A percentile compares a stretch with the other conserved stretches of the same genome.
phyloP scores from a whole-genome alignment of 2,888 invertebrate species.

The Drosophila longiperda region DNA sequence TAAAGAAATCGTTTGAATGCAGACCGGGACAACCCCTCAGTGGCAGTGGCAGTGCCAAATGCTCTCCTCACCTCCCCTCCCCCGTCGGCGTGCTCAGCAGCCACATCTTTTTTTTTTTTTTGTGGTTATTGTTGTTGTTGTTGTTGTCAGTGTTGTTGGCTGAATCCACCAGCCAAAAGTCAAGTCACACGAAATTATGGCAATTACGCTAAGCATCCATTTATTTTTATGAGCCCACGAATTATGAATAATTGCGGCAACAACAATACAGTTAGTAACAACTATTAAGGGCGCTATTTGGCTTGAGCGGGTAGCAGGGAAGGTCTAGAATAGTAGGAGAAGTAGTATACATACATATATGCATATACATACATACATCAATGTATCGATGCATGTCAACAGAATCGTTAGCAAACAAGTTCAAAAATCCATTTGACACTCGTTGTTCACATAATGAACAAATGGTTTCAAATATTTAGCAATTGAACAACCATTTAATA shows the following conservation, averaged over 20 bases:
- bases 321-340: neutral
- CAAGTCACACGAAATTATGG: slow-evolving; percentile 78
- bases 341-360: neutral
- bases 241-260: slow-evolving; percentile 74
- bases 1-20: slow-evolving; percentile 49
- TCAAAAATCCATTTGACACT: slow-evolving; percentile 70
- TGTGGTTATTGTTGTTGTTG: slow-evolving; percentile 9
- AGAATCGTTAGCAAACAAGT: slow-evolving; percentile 58
- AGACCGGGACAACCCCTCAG: slow-evolving; percentile 42
- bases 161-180: slow-evolving; percentile 46
- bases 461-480: neutral
- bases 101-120: neutral
- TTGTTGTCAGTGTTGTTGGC: slow-evolving; percentile 16
- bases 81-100: neutral
- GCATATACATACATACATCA: neutral
- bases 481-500: slow-evolving; percentile 21
- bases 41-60: neutral
- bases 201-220: slow-evolving; percentile 79
- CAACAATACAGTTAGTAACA: slow-evolving; percentile 30
- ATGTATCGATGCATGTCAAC: slow-evolving; percentile 45
- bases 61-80: neutral
- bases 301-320: neutral
- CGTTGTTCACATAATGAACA: slow-evolving; percentile 53
- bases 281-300: neutral
- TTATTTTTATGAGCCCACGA: slow-evolving; percentile 79